Evolutionary conservation across 2,113 vertebrate genomes (phyloP).

Genomic region (Erinaceus europaeus): DNA sequence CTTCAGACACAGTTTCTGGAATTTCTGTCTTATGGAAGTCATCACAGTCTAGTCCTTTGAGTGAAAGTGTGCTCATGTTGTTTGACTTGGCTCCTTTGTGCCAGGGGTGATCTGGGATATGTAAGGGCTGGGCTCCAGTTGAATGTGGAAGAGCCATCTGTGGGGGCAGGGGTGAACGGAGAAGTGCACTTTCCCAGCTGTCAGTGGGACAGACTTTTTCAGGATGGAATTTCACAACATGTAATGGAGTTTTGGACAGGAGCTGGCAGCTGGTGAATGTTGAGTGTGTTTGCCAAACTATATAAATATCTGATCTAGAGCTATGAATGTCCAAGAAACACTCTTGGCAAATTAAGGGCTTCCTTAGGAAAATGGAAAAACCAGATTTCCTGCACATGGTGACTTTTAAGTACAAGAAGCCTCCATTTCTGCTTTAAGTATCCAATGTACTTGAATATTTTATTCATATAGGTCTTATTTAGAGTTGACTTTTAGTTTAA

Average conservation of each 20-base stretch:
- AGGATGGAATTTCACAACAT: slow-evolving; percentile 23
- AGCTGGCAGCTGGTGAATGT: slow-evolving; percentile 28
- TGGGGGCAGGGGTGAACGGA: not conserved
- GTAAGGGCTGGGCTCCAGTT: not conserved
- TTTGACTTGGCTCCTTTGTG: not conserved
- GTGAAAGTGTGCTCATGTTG: not conserved
- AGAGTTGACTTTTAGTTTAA: not conserved
- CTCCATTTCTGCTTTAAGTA: no score
- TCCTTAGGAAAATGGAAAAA: slow-evolving; percentile 31
- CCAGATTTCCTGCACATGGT: not conserved
- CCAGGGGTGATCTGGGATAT: not conserved
- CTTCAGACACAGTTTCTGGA: not conserved
- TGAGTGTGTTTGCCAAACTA: slow-evolving; percentile 36
- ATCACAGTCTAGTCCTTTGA: not conserved
- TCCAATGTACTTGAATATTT: not conserved
- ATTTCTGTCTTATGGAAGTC: not conserved
- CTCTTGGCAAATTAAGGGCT: slow-evolving; percentile 41
- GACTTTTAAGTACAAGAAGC: not conserved
- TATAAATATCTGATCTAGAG: slow-evolving; percentile 52
- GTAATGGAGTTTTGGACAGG: not conserved
- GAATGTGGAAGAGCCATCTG: not conserved
- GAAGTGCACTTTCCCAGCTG: not conserved
- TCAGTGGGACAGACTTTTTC: not conserved
- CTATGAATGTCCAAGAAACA: slow-evolving; percentile 20
- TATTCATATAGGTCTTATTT: not conserved